phyloP scores from a whole-genome alignment of 2,113 vertebrate genomes.

The Xiphorhynchus elegans region DNA sequence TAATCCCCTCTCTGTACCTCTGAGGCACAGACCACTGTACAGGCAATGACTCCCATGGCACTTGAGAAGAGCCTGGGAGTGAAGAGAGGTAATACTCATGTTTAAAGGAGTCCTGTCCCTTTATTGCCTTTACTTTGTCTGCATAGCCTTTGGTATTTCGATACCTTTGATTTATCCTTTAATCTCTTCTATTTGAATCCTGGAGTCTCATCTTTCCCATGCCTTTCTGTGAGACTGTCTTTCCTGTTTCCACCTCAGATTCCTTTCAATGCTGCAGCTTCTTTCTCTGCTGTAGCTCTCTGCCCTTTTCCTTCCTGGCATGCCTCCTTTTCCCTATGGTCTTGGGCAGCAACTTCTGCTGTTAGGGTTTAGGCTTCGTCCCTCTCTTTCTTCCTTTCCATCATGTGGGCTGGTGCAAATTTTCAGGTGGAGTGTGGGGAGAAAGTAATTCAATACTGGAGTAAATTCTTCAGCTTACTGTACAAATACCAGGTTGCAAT shows the following conservation, averaged over 20 bases:
- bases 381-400: not conserved
- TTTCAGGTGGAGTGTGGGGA: not conserved
- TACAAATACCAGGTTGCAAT: not conserved
- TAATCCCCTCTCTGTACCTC: not conserved
- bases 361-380: not conserved
- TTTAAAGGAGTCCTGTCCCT: not conserved
- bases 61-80: not conserved
- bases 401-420: not conserved
- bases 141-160: not conserved
- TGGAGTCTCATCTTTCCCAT: not conserved
- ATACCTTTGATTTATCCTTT: not conserved
- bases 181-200: not conserved
- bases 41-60: not conserved
- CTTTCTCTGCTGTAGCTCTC: not conserved
- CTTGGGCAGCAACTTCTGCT: not conserved
- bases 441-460: not conserved
- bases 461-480: not conserved
- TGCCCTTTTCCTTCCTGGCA: not conserved
- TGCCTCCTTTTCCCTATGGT: not conserved
- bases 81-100: not conserved
- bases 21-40: not conserved
- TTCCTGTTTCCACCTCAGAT: not conserved
- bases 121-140: not conserved
- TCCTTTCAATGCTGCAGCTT: not conserved
- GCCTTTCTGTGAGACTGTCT: not conserved